phyloP scores from a whole-genome alignment of 1,140 invertebrate genomes.

The Acromyrmex heyeri region DNA sequence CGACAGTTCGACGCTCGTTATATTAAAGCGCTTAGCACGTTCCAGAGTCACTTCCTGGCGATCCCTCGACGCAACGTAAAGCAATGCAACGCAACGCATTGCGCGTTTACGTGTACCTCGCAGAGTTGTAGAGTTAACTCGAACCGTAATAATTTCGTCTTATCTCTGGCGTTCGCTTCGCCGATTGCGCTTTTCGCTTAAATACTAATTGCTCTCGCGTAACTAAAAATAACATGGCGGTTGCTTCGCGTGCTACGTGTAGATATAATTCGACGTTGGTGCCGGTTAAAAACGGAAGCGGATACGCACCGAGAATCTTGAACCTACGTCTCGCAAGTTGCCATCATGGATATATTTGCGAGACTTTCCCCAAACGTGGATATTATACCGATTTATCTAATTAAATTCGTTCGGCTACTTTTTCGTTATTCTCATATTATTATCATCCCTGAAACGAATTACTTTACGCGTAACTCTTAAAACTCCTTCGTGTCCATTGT shows the following conservation, averaged over 20 bases:
- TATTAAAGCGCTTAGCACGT: conserved; percentile 74
- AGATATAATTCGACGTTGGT: background rate
- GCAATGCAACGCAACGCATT: background rate
- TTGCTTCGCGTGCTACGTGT: background rate
- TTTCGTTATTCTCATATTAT: background rate
- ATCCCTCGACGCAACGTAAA: background rate
- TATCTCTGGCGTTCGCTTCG: conserved; percentile 60
- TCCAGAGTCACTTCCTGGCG: conserved; percentile 71
- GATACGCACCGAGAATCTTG: background rate
- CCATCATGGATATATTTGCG: background rate
- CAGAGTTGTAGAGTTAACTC: conserved; percentile 25
- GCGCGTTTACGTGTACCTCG: conserved; percentile 5
- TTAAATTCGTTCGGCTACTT: background rate
- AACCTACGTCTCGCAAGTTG: background rate
- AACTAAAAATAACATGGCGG: conserved; percentile 34
- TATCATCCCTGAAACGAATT: conserved; percentile 10
- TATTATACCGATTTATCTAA: background rate
- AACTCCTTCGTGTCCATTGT: conserved; percentile 42
- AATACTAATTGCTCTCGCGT: conserved; percentile 38
- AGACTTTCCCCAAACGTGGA: too few relatives aligned
- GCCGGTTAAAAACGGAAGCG: background rate
- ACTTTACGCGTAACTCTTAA: conserved; percentile 35
- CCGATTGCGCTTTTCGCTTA: conserved; percentile 28
- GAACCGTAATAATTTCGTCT: conserved; percentile 55
- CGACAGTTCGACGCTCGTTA: conserved; percentile 60